Percentiles rank a stretch among this genome's conserved stretches.
Evolutionary conservation across 2,113 vertebrate species (phyloP).

Genomic region (Stegostoma tigrinum): DNA sequence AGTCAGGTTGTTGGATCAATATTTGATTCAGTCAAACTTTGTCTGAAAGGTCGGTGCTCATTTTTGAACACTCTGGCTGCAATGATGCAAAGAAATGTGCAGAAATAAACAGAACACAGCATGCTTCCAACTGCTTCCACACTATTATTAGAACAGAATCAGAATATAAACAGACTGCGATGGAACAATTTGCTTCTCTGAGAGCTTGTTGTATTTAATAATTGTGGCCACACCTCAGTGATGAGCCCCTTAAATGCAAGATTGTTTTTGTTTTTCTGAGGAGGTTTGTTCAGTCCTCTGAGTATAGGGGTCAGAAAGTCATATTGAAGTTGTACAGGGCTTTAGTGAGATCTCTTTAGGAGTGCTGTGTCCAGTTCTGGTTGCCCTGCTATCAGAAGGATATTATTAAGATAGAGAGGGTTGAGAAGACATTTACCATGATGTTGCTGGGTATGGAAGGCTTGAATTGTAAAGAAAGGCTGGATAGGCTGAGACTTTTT

Average conservation of each 20-base stretch:
- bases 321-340: no score
- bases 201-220: background rate
- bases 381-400: no score
- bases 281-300: background rate
- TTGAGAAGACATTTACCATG: no score
- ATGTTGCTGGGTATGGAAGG: no score
- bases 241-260: background rate
- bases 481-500: no score
- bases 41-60: background rate
- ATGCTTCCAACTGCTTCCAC: background rate
- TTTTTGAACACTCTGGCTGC: background rate
- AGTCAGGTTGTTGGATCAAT: background rate
- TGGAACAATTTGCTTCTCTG: background rate
- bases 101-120: background rate
- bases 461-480: no score
- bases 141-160: background rate
- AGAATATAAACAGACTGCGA: background rate
- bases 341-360: no score
- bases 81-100: background rate
- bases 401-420: no score
- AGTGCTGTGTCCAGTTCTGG: no score
- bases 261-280: background rate
- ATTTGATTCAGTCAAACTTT: slow-evolving; percentile 10
- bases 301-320: no score
- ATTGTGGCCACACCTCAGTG: background rate